Base-by-base conservation (phyloP, 2,797 vertebrate genomes). In the Fundulus diaphanus region DNA sequence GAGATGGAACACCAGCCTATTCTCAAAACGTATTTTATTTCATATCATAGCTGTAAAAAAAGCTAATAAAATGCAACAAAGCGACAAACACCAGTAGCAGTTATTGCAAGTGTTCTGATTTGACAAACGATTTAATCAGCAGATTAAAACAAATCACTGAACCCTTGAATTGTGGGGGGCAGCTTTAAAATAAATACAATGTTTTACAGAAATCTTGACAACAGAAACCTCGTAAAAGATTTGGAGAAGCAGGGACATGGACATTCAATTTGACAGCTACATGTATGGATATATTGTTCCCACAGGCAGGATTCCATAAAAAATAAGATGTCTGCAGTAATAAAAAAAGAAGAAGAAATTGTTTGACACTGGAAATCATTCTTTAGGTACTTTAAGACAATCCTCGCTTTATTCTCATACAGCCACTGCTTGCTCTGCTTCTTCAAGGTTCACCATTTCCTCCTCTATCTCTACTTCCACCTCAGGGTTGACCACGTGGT, bases 401-500 rank as follows among this genome's bases (percentile, higher is more conserved):
- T 80, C 52, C 15, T 44, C 57, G 68, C 73, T 48, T 68, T 27
- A 49, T 71, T 75, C 76, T 93, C 88, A 94, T 91, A 93, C 87
- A 52, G 71, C 77, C 22, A 80, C 80, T 1, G 86, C 13, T 77
- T 88, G 86, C 61, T 87, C 87, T 20, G 77, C 82, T 61, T 88
- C 90, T 16, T 93, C 90, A 6, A 90, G 81, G 8, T 88, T 93
- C 29, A 91, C 81, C 84, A 90, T 68, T 24, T 88, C 90, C 12
- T 78, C 91, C 56, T 92, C 96, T 81, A 96, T 87, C 89, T 96
- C 95, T 86, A 97, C 90, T 68, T 96, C 95, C 89, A 96, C 94
- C 74, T 96, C 95, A 73, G 97, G 93, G 18, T 96, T 96, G 67
- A 96, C 94, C 70, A 96, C 94, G 0, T 96, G 96, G 74, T 96